A percentile compares a stretch with the other conserved stretches of the same genome.
phyloP scores from a whole-genome alignment of 2,797 vertebrate genomes.

The Cuniculus paca region DNA sequence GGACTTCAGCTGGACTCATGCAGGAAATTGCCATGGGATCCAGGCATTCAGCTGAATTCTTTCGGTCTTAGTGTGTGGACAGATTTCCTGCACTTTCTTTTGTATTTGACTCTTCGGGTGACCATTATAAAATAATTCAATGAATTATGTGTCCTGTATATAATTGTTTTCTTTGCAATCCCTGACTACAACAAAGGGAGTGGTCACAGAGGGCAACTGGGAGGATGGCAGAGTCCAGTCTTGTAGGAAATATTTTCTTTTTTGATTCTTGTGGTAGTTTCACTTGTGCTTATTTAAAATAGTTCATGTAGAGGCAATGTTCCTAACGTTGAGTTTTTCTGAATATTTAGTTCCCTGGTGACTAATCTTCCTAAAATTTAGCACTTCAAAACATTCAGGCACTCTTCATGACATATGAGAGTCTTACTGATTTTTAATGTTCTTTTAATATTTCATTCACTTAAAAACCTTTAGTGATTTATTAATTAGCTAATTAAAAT shows the following conservation, averaged over 20 bases:
- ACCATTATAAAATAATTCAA: too few relatives aligned
- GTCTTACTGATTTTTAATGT: background rate
- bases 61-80: too few relatives aligned
- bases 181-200: too few relatives aligned
- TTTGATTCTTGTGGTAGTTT: background rate
- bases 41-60: too few relatives aligned
- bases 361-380: background rate
- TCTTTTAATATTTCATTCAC: background rate
- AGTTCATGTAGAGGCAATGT: background rate
- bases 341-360: background rate
- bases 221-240: background rate
- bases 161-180: too few relatives aligned
- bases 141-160: too few relatives aligned
- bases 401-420: background rate
- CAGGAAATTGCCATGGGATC: too few relatives aligned
- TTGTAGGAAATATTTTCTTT: background rate
- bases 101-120: too few relatives aligned
- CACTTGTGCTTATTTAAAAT: background rate
- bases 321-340: background rate
- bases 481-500: background rate
- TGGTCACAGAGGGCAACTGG: fast-evolving
- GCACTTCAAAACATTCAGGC: background rate
- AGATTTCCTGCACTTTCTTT: too few relatives aligned
- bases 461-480: background rate
- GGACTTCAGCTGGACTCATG: too few relatives aligned